phyloP scores from a whole-genome alignment of 2,113 vertebrate species.

The Budorcas taxicolor region DNA sequence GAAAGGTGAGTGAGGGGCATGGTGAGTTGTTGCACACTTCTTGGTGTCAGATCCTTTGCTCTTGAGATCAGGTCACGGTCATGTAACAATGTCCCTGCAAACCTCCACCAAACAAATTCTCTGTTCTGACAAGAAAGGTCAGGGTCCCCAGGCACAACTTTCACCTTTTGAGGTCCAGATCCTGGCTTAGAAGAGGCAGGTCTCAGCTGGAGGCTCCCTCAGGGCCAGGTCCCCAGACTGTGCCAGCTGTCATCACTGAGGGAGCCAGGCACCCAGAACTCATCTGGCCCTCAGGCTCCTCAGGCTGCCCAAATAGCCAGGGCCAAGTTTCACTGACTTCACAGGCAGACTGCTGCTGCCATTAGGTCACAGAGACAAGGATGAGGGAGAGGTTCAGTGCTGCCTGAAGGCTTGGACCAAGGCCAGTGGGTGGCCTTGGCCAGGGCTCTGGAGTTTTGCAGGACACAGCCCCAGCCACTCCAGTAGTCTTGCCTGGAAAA shows the following conservation, averaged over 20 bases:
- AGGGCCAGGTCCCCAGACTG: neutral
- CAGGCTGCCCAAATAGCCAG: neutral
- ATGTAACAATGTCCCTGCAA: neutral
- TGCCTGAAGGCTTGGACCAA: neutral
- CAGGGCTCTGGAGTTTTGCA: neutral
- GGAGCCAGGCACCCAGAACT: neutral
- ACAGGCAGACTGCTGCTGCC: neutral
- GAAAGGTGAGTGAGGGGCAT: neutral
- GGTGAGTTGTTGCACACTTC: neutral
- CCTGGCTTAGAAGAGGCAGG: neutral
- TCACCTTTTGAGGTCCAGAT: neutral
- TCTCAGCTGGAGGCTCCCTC: neutral
- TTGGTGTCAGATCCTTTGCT: neutral
- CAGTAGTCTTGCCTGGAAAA: too few species aligned
- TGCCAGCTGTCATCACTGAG: neutral
- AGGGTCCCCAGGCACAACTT: neutral
- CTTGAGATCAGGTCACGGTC: neutral
- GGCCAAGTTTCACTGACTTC: neutral
- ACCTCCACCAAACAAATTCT: neutral
- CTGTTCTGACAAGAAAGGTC: neutral
- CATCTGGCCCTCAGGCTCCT: neutral
- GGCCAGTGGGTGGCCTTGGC: neutral
- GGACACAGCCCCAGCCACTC: neutral
- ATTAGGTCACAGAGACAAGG: neutral
- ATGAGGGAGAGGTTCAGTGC: neutral